Evolutionary conservation across 2,797 vertebrate species (phyloP), one percentile per base, ranked within the genome.

Genomic region (Neopelma chrysocephalum): DNA sequence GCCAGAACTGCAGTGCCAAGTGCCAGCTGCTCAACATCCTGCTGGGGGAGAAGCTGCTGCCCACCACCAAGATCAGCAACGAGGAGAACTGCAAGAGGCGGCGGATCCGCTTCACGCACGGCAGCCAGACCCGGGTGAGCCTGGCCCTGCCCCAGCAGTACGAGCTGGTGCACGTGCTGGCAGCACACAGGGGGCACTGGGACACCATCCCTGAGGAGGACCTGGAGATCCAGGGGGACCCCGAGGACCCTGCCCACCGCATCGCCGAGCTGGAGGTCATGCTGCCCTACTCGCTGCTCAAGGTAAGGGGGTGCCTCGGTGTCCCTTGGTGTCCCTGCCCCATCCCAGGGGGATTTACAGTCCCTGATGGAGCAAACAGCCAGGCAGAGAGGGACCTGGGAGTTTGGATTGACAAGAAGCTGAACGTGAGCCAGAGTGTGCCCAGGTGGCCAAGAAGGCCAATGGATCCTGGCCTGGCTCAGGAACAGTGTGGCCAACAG

Each of bases 221-320:
- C 96, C 96, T 99, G 95, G 98, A 99, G 97, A 98, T 99, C 82
- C 98, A 98, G 5, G 98, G 98, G 40, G 98, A 99, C 86, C 98
- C 97, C 12, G 98, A 99, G 90, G 99, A 99, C 57, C 98, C 99
- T 0, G 99, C 99, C 11, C 99, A 99, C 87, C 97, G 97, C 68
- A 96, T 98, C 87, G 99, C 99, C 0, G 99, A 99, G 97, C 98
- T 99, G 95, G 99, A 99, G 97, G 98, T 99, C 96, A 98, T 98
- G n/a, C 98, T 99, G 93, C 98, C 98, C 9, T 99, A 99, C 84
- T 95, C 98, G 0, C 98, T 99, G 72, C 98, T 99, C 40, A 99
- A 99, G 99, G 99, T 99, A 98, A 91, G 57, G 34, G 34, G 6
- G n/a, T 56, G 14, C 5, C 16, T 8, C 17, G 16, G 9, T 18